A percentile compares a stretch with the other conserved stretches of the same genome.
Conservation (phyloP, 2,797 vertebrate species). For the Xenops minutus region DNA sequence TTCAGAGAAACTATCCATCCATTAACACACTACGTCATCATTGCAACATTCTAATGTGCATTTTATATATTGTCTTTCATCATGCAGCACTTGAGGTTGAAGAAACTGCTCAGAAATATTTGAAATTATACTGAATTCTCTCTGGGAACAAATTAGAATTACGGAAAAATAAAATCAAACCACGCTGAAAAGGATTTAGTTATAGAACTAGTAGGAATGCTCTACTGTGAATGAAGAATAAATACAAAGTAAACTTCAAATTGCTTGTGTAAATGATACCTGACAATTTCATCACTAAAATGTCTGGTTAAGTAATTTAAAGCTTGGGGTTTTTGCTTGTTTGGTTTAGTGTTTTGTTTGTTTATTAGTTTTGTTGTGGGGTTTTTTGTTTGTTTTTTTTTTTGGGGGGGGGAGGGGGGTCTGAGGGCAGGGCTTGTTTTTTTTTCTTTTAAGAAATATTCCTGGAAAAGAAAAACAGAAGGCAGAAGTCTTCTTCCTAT, state of each 20-base stretch:
- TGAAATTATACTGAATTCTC: background rate
- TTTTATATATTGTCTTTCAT: background rate
- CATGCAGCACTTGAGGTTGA: background rate
- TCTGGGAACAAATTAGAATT: background rate
- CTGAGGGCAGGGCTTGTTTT: background rate
- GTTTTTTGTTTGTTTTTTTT: background rate
- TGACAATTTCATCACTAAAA: background rate
- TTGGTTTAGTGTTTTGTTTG: background rate
- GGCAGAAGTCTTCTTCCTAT: background rate
- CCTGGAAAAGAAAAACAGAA: background rate
- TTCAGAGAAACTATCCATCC: background rate
- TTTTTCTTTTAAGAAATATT: background rate
- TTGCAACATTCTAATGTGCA: rapidly evolving
- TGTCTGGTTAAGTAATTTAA: background rate
- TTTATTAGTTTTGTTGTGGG: background rate
- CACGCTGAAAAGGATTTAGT: background rate
- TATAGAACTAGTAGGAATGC: background rate
- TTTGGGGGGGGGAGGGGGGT: too few relatives aligned
- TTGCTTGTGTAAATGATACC: background rate
- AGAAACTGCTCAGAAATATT: background rate
- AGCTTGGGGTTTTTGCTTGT: background rate
- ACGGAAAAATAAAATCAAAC: background rate
- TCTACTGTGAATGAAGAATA: background rate
- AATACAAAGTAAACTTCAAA: background rate
- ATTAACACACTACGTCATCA: background rate